Percentiles rank a stretch among this genome's conserved stretches.
phyloP scores from a whole-genome alignment of 2,888 invertebrate genomes.

The Ceraclea dissimilis region DNA sequence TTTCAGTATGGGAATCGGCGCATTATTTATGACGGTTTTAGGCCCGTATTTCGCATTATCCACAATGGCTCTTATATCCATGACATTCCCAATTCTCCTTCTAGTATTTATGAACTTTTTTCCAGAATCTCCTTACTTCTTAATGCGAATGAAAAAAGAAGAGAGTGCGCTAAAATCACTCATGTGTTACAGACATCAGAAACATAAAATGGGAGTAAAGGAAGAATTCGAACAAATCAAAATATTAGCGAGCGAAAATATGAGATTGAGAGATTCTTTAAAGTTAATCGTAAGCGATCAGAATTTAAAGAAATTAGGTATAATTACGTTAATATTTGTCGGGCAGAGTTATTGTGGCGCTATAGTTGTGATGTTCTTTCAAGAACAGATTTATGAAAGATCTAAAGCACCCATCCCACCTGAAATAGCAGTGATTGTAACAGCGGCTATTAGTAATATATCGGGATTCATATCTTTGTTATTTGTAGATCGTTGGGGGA shows the following conservation, averaged over 20 bases:
- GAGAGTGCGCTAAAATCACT: slow-evolving; percentile 16
- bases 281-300: slow-evolving; percentile 14
- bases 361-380: slow-evolving; percentile 19
- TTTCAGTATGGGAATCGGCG: slow-evolving; percentile 20
- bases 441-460: slow-evolving; percentile 17
- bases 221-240: slow-evolving; percentile 19
- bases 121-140: slow-evolving; percentile 26
- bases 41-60: slow-evolving; percentile 24
- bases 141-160: slow-evolving; percentile 18
- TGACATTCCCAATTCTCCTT: slow-evolving; percentile 22
- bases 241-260: slow-evolving; percentile 15
- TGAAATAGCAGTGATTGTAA: slow-evolving; percentile 17
- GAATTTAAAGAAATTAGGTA: slow-evolving; percentile 18
- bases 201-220: slow-evolving; percentile 8
- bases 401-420: slow-evolving; percentile 12
- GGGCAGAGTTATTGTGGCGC: slow-evolving; percentile 20
- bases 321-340: slow-evolving; percentile 13
- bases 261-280: slow-evolving; percentile 9
- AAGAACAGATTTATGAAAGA: slow-evolving; percentile 18
- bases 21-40: slow-evolving; percentile 20
- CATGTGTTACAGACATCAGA: slow-evolving; percentile 18
- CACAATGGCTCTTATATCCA: slow-evolving; percentile 18
- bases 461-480: slow-evolving; percentile 15
- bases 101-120: slow-evolving; percentile 19
- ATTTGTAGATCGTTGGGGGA: slow-evolving; percentile 23